Evolutionary conservation across 1,140 invertebrate genomes (phyloP), one percentile per base, ranked within the genome.

Genomic region (Holotrichia oblita): DNA sequence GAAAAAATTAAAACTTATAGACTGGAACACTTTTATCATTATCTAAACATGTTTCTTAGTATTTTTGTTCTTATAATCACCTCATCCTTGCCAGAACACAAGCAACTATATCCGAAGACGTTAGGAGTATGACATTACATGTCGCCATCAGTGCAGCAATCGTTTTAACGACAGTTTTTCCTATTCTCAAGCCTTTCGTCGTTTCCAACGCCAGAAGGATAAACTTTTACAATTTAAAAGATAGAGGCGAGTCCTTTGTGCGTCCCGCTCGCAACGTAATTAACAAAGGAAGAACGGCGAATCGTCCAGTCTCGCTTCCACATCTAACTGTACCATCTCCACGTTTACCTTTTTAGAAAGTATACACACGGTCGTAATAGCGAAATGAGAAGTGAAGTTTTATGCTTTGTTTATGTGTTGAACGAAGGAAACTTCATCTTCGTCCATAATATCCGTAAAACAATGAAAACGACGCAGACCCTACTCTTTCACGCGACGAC

Each of bases 201-300:
- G 44, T 48, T 48, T 48, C 44, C n/a, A n/a, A n/a, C 44, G 44
- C 44, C 44, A n/a, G 44, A 48, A 48, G 44, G 44, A 48, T 48
- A 48, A 48, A 48, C 44, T 48, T 48, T 48, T 48, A 48, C 44
- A 48, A 48, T 48, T 48, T 48, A 48, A 48, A 48, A 48, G 44
- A n/a, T 48, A 48, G n/a, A 48, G 44, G 44, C n/a, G 12, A n/a
- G 12, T 48, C 44, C 12, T 48, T 48, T 48, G 44, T 48, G 44
- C 44, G 44, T 48, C 44, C 44, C 44, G 12, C 44, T 48, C 44
- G 44, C n/a, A 48, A n/a, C 44, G 44, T 48, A 48, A 48, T 48
- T 48, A 48, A 48, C 12, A 48, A 48, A 48, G 12, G 44, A 48
- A n/a, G n/a, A 12, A 10, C 44, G 12, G 44, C 7, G 44, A 48